A percentile compares a stretch with the other conserved stretches of the same genome.
These are phyloP conservation scores for Bradypodion pumilum DNA, from an alignment of 2,797 vertebrate species.

Conservation along the genomic window DNA sequence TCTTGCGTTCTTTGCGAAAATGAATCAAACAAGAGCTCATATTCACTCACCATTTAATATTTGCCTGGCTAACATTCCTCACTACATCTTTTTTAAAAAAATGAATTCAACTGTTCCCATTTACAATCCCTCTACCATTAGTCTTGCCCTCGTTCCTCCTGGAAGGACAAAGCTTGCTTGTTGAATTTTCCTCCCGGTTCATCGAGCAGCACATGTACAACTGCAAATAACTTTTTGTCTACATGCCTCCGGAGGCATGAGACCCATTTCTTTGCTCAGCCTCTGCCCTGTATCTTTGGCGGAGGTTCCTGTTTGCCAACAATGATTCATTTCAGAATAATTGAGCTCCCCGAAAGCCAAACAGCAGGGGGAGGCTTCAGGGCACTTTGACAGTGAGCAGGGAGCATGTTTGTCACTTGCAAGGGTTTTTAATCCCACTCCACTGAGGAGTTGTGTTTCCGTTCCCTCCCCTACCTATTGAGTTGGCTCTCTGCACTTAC, in stretches of 20 bases:
- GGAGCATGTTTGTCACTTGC: constrained; percentile 42
- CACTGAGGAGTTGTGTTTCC: neutral
- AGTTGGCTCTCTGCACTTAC: constrained; percentile 18
- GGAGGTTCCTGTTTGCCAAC: constrained; percentile 25
- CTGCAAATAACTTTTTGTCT: neutral
- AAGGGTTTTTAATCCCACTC: constrained; percentile 32
- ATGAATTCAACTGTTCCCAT: neutral
- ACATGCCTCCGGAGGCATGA: neutral
- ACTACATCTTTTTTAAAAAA: neutral
- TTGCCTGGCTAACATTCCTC: too few relatives aligned
- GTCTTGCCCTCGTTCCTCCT: neutral
- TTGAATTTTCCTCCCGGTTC: neutral
- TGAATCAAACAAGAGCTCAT: too few relatives aligned
- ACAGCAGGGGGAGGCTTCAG: constrained; percentile 27
- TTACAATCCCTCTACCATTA: neutral
- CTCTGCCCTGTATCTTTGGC: constrained; percentile 24
- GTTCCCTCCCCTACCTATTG: neutral
- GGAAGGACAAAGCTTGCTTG: neutral
- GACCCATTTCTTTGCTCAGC: constrained; percentile 47
- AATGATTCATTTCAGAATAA: constrained; percentile 57
- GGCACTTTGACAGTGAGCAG: constrained; percentile 27
- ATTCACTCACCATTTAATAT: too few relatives aligned
- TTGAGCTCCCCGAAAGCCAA: constrained; percentile 52
- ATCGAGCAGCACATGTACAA: too few relatives aligned
- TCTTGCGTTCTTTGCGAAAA: too few relatives aligned